Conservation (phyloP, 2,888 invertebrate species). For the Hirtodrosophila alboralis region DNA sequence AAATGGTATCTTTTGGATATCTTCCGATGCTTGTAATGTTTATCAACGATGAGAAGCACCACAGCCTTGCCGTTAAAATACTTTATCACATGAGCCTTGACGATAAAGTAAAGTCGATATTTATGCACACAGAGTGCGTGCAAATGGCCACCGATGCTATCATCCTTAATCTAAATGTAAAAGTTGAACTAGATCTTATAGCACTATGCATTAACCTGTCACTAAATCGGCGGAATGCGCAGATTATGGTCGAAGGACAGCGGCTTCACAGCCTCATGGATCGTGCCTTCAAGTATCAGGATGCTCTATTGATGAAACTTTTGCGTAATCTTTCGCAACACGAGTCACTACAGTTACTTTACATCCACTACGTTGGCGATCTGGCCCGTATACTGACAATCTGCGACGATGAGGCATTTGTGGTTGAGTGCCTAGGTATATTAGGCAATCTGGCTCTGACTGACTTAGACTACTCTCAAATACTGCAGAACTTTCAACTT, state of each 20-base stretch:
- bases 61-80: slow-evolving; percentile 90
- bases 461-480: slow-evolving; percentile 94
- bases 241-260: slow-evolving; percentile 94
- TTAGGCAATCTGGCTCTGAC: slow-evolving; percentile 94
- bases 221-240: slow-evolving; percentile 94
- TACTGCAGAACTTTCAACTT: slow-evolving; percentile 94
- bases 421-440: slow-evolving; percentile 96
- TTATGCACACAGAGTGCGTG: slow-evolving; percentile 96
- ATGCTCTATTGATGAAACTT: slow-evolving; percentile 95
- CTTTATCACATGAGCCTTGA: slow-evolving; percentile 98
- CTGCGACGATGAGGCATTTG: slow-evolving; percentile 92
- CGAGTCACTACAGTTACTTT: slow-evolving; percentile 90
- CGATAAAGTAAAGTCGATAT: slow-evolving; percentile 94
- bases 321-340: slow-evolving; percentile 97
- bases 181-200: slow-evolving; percentile 89
- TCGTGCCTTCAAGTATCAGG: slow-evolving; percentile 93
- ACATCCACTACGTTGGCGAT: slow-evolving; percentile 97
- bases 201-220: slow-evolving; percentile 97
- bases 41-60: slow-evolving; percentile 93
- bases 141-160: slow-evolving; percentile 93
- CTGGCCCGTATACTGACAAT: slow-evolving; percentile 94
- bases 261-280: slow-evolving; percentile 93
- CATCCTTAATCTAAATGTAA: slow-evolving; percentile 88
- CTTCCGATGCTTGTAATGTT: slow-evolving; percentile 95
- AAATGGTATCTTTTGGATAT: slow-evolving; percentile 95